Conservation (phyloP, 2,888 invertebrate genomes). For the Sisyra nigra region DNA sequence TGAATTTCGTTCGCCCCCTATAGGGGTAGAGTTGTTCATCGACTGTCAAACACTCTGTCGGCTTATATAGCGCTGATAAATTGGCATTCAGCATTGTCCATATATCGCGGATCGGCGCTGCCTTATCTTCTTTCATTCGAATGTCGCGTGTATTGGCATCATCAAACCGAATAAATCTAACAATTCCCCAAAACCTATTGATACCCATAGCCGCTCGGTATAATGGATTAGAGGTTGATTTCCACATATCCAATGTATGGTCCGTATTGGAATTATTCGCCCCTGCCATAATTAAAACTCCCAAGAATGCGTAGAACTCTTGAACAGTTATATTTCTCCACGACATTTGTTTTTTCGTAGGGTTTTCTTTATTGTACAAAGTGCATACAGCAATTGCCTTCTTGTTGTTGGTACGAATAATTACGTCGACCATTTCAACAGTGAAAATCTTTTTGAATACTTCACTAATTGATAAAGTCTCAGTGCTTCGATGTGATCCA, state of each 20-base stretch:
- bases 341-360: neutral
- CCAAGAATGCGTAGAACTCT: neutral
- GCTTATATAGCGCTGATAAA: slow-evolving; percentile 12
- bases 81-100: slow-evolving; percentile 15
- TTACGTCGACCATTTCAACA: slow-evolving; percentile 1
- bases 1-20: neutral
- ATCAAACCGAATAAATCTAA: slow-evolving; percentile 18
- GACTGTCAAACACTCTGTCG: slow-evolving; percentile 12
- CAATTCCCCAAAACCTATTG: slow-evolving; percentile 13
- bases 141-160: slow-evolving; percentile 15
- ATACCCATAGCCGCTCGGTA: slow-evolving; percentile 11
- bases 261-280: neutral
- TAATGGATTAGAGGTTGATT: slow-evolving; percentile 7
- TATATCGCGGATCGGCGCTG: slow-evolving; percentile 15
- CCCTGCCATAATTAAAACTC: neutral
- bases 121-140: slow-evolving; percentile 16
- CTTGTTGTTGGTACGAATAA: neutral
- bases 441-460: slow-evolving; percentile 4
- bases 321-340: neutral
- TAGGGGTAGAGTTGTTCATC: slow-evolving; percentile 10
- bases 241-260: slow-evolving; percentile 9
- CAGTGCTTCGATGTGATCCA: too few relatives aligned
- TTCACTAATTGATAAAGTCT: neutral
- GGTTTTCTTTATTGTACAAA: neutral
- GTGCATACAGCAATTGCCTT: neutral